phyloP scores from a whole-genome alignment of 2,888 invertebrate species.

The Penaeus monodon region DNA sequence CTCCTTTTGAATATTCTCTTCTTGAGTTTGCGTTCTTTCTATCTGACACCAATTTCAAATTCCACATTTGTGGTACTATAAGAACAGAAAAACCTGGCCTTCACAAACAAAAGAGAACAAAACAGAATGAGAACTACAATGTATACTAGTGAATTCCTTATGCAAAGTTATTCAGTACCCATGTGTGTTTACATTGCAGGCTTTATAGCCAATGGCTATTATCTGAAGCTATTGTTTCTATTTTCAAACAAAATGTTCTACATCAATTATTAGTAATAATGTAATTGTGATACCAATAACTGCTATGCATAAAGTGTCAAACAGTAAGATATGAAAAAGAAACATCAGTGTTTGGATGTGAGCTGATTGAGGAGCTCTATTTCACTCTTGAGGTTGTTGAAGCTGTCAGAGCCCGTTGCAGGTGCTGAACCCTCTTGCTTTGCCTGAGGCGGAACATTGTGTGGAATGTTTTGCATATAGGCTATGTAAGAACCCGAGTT shows the following conservation, averaged over 20 bases:
- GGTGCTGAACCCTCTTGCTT: conserved; percentile 26
- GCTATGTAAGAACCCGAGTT: conserved; percentile 1
- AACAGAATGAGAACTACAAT: no score
- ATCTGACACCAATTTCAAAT: not conserved
- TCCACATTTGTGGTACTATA: no score
- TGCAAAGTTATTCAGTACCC: not conserved
- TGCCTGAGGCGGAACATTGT: conserved; percentile 49
- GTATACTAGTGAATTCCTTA: no score
- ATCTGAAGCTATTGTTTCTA: not conserved
- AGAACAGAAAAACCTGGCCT: no score
- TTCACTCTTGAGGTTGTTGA: conserved; percentile 55
- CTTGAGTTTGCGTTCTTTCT: not conserved
- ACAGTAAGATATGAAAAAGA: not conserved
- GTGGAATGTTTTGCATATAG: conserved; percentile 54
- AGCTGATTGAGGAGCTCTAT: conserved; percentile 57
- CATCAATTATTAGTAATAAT: conserved; percentile 3
- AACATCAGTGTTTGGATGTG: conserved; percentile 40
- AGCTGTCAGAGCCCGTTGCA: conserved; percentile 46
- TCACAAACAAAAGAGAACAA: no score
- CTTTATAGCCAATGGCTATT: not conserved
- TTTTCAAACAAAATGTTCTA: not conserved
- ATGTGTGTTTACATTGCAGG: not conserved
- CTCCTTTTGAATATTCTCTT: not conserved
- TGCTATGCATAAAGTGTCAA: not conserved
- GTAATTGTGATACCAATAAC: not conserved